Conservation (phyloP, 1,140 invertebrate genomes). For the Zaprionus lachaisei region DNA sequence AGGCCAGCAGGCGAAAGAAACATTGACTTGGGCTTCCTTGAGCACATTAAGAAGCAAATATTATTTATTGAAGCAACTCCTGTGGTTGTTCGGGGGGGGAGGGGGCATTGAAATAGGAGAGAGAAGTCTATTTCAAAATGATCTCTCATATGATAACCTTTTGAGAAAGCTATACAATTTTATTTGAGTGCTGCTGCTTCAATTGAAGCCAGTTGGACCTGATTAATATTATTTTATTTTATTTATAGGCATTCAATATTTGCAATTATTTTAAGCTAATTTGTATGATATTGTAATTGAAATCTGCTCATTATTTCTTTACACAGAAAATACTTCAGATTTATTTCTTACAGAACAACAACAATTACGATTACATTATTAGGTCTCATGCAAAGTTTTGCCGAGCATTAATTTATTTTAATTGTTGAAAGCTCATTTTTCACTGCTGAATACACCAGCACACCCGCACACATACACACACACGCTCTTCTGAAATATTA, state of each 20-base stretch:
- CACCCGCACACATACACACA: not conserved
- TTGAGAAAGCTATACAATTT: conserved; percentile 1
- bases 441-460: not conserved
- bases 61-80: conserved; percentile 9
- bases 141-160: not conserved
- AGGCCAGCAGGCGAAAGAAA: not conserved
- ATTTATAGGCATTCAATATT: no score
- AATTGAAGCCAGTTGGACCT: not conserved
- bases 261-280: no score
- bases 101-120: not conserved
- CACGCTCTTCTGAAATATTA: conserved; percentile 9
- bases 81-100: no score
- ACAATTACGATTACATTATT: not conserved
- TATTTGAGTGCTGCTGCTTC: not conserved
- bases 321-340: not conserved
- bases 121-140: not conserved
- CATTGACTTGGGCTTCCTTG: not conserved
- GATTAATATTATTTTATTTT: not conserved
- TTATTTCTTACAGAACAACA: not conserved
- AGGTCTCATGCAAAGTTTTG: not conserved
- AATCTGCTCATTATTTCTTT: no score
- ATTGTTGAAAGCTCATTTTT: conserved; percentile 21
- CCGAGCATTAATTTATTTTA: conserved; percentile 12
- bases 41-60: conserved; percentile 9
- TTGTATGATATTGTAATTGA: no score